phyloP scores from a whole-genome alignment of 1,140 invertebrate species.

The Magallana ariakensis region DNA sequence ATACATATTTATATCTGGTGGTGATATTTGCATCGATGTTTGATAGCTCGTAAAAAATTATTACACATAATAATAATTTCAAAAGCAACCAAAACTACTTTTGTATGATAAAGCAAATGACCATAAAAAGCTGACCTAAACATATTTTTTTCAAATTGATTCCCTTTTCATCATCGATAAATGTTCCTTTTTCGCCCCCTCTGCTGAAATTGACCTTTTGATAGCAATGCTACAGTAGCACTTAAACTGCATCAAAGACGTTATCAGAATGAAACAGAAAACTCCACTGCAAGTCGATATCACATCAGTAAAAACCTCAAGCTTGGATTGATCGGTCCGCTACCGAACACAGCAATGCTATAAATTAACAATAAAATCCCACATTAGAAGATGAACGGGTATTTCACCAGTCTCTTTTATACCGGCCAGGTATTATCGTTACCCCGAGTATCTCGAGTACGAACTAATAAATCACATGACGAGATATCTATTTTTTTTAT shows the following conservation, averaged over 20 bases:
- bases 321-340: not conserved
- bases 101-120: no score
- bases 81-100: no score
- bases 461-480: constrained; percentile 6
- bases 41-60: no score
- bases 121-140: no score
- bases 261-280: constrained; percentile 32
- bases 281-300: not conserved
- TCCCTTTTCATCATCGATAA: not conserved
- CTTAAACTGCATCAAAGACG: constrained; percentile 23
- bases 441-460: not conserved
- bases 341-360: constrained; percentile 19
- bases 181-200: not conserved
- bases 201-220: not conserved
- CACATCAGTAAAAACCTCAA: not conserved
- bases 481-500: not conserved
- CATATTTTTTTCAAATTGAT: not conserved
- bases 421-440: not conserved
- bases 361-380: constrained; percentile 37
- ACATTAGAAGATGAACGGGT: constrained; percentile 11
- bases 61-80: no score
- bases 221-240: constrained; percentile 20
- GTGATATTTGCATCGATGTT: no score
- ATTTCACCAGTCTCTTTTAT: constrained; percentile 29
- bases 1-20: no score